phyloP scores from a whole-genome alignment of 2,113 vertebrate species.

The Callospermophilus lateralis region DNA sequence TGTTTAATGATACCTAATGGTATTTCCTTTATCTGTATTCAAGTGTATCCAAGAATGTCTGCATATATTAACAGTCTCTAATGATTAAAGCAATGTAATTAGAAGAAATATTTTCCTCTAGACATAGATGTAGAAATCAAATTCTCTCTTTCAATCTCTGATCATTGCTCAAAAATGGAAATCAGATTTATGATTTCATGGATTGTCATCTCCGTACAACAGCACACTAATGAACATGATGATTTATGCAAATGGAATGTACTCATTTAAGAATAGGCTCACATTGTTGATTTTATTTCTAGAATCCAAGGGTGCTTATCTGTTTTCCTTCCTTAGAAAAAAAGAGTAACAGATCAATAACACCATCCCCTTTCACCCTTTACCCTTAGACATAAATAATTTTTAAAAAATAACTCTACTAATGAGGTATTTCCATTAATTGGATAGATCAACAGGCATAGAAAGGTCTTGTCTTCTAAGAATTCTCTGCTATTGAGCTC shows the following conservation, averaged over 20 bases:
- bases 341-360: not conserved
- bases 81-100: slow-evolving; percentile 31
- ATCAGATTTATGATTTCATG: slow-evolving; percentile 54
- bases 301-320: slow-evolving; percentile 1
- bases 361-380: not conserved
- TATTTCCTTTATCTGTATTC: slow-evolving; percentile 17
- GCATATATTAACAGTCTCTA: not conserved
- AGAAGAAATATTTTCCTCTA: slow-evolving; percentile 50
- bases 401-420: slow-evolving; percentile 40
- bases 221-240: slow-evolving; percentile 28
- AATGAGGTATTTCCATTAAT: not conserved
- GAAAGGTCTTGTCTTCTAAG: not conserved
- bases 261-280: slow-evolving; percentile 43
- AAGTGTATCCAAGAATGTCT: slow-evolving; percentile 33
- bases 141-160: slow-evolving; percentile 51
- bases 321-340: not conserved
- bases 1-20: not conserved
- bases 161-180: slow-evolving; percentile 58
- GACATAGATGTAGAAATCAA: slow-evolving; percentile 34
- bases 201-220: slow-evolving; percentile 43
- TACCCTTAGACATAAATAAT: slow-evolving; percentile 38
- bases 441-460: not conserved
- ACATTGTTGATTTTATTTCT: slow-evolving; percentile 60
- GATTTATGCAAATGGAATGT: slow-evolving; percentile 61
- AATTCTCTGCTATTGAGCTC: slow-evolving; percentile 47